A percentile compares a stretch with the other conserved stretches of the same genome.
Conservation (phyloP, 2,888 invertebrate species). For the Drosophila limbata region DNA sequence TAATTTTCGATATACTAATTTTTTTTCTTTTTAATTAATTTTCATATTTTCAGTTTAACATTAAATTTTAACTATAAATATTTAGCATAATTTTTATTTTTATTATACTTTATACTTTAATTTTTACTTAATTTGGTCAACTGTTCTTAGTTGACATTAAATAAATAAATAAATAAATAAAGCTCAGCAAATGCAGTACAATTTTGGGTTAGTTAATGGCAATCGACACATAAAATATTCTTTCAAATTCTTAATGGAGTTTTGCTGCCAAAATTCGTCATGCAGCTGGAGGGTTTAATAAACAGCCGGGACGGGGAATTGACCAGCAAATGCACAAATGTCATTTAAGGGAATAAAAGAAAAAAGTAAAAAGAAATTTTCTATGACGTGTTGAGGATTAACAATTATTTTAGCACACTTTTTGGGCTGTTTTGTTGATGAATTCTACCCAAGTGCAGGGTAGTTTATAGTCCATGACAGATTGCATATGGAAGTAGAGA, state of each 20-base stretch:
- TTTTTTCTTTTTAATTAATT: too few species aligned
- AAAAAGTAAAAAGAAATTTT: background rate
- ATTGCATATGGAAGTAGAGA: slow-evolving; percentile 5
- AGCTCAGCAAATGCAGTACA: background rate
- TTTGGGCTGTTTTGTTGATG: slow-evolving; percentile 29
- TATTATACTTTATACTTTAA: too few species aligned
- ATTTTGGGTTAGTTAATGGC: background rate
- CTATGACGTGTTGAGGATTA: slow-evolving; percentile 9
- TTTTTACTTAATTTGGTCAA: too few species aligned
- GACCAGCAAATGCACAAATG: slow-evolving; percentile 4
- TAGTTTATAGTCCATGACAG: slow-evolving; percentile 20
- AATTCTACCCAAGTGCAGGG: slow-evolving; percentile 22
- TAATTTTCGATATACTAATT: too few species aligned
- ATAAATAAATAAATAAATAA: too few species aligned
- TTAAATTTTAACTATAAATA: too few species aligned
- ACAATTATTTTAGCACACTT: slow-evolving; percentile 49
- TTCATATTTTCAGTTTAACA: too few species aligned
- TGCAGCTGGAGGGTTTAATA: background rate
- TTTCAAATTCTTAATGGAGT: background rate
- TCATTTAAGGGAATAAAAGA: background rate
- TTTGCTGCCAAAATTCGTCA: background rate
- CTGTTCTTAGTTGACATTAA: too few species aligned
- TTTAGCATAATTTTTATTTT: too few species aligned
- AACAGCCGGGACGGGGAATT: background rate
- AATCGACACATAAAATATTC: background rate